These are phyloP conservation scores for Atta texana DNA, from an alignment of 1,140 invertebrate species.

Conservation along the genomic window DNA sequence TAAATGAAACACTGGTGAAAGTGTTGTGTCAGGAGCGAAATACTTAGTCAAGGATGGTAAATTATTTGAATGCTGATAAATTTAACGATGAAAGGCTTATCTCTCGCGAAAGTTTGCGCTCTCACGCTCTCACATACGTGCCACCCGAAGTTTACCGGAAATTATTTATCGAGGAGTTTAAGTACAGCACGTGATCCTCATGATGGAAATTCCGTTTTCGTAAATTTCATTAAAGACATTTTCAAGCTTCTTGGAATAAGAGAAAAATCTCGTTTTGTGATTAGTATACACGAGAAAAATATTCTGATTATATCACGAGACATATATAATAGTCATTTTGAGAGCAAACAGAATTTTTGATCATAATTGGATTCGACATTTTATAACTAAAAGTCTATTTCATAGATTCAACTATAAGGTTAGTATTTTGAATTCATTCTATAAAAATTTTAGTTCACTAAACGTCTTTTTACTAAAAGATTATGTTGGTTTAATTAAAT, in stretches of 20 bases:
- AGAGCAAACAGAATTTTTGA: too few relatives aligned
- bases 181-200: conserved; percentile 17
- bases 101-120: conserved; percentile 37
- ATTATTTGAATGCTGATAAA: conserved; percentile 55
- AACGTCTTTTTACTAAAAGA: too few relatives aligned
- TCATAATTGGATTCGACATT: too few relatives aligned
- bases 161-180: conserved; percentile 44
- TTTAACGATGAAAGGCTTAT: conserved; percentile 57
- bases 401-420: too few relatives aligned
- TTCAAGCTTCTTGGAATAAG: neutral
- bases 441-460: too few relatives aligned
- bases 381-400: too few relatives aligned
- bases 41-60: conserved; percentile 39
- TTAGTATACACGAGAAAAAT: neutral
- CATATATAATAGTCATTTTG: too few relatives aligned
- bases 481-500: too few relatives aligned
- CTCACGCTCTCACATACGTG: conserved; percentile 10
- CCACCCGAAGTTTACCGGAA: conserved; percentile 12
- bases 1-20: conserved; percentile 46
- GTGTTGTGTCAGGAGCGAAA: conserved; percentile 33
- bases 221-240: conserved; percentile 44
- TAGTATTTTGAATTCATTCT: too few relatives aligned
- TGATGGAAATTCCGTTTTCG: conserved; percentile 22
- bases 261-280: neutral
- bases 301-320: too few relatives aligned